Base-by-base conservation (phyloP, 2,797 vertebrate species). In the Tangara arthus region DNA sequence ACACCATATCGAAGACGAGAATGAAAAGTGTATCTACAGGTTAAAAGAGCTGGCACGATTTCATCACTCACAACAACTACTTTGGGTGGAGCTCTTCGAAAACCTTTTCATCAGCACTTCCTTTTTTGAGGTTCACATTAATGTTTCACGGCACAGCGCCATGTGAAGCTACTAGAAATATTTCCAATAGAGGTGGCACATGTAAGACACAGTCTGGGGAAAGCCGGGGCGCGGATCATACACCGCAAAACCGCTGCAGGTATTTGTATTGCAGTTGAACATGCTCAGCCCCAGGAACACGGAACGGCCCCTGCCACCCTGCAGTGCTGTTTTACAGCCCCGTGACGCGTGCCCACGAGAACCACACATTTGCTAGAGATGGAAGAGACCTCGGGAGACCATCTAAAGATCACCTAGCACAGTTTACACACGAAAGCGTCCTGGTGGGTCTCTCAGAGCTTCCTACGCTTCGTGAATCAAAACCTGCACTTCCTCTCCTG, bases 141-240 rank as follows among this genome's bases (percentile, higher is more conserved):
- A 37, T 1, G 5, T 28, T 65, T 86, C 15, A 23, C 9, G 9
- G 50, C 39, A 28, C 16, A 15, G 46, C 15, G 6, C 26, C 20
- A 2, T 0, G 4, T 6, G n/a, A 8, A 76, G 37, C 30, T 30
- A 6, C 8, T 5, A 11, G 16, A 20, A n/a, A 1, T 37, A 22
- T 14, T 70, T 75, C 26, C 16, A 37, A 69, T 9, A 5, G 23
- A 41, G 57, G 12, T 1, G 3, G 6, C 15, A 23, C 8, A 1
- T 0, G 0, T 11, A 13, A 56, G 35, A 14, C 27, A 16, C 28
- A 23, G 26, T 23, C 44, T 55, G 12, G 26, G 68, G 11, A 27
- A 24, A 13, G 16, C 8, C 0, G 0, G 16, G 10, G 9, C 0
- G 0, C 9, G 1, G 8, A 17, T 6, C 23, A 15, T 1, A 15